Evolutionary conservation across 2,113 vertebrate species (phyloP).

Genomic region (Turdus rufiventris): DNA sequence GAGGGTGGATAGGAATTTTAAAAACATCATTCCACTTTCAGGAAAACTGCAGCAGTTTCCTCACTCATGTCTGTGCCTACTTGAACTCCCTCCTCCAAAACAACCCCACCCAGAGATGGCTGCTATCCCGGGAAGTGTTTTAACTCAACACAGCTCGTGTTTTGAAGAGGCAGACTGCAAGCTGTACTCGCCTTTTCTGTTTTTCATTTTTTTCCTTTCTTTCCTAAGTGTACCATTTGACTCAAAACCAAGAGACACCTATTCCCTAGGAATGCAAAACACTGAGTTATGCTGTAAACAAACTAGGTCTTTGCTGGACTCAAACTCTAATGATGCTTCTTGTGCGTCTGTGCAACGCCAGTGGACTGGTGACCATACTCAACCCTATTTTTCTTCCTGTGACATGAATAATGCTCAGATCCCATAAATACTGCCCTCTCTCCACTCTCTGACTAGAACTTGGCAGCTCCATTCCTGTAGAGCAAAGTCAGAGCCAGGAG

Average conservation of each 20-base stretch:
- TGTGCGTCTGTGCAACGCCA: neutral
- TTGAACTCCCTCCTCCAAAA: constrained; percentile 13
- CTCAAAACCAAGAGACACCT: neutral
- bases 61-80: neutral
- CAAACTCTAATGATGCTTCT: neutral
- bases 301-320: neutral
- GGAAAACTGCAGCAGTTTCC: neutral
- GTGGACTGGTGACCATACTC: neutral
- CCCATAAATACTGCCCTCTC: neutral
- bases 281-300: neutral
- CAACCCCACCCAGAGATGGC: constrained; percentile 36
- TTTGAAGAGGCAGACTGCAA: neutral
- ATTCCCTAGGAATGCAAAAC: neutral
- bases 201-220: neutral
- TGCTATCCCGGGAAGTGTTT: neutral
- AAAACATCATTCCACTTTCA: neutral
- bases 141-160: neutral
- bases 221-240: neutral
- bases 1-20: neutral
- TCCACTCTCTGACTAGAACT: neutral
- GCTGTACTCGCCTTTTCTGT: neutral
- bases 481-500: neutral
- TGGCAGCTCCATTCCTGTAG: neutral
- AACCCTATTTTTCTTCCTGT: neutral
- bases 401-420: neutral